Percentiles rank a stretch among this genome's conserved stretches.
phyloP scores from a whole-genome alignment of 2,113 vertebrate genomes.

The Platycercus adscitus region DNA sequence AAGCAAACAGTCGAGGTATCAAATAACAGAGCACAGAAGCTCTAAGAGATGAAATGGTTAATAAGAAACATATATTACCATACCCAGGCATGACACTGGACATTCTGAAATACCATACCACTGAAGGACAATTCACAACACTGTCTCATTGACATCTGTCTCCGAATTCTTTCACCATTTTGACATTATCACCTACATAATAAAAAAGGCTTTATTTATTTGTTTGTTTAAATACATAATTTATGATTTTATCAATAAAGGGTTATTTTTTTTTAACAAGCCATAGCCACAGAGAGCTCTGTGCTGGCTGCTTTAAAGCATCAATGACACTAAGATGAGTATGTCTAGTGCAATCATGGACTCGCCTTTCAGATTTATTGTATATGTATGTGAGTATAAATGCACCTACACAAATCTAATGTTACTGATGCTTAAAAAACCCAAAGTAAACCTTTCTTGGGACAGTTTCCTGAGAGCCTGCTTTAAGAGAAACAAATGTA shows the following conservation, averaged over 20 bases:
- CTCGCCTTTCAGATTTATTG: neutral
- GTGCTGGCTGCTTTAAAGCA: conserved; percentile 7
- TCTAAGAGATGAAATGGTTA: conserved; percentile 23
- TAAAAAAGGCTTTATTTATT: neutral
- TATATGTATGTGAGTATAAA: neutral
- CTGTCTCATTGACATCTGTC: neutral
- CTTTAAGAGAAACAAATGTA: neutral
- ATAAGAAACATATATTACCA: conserved; percentile 42
- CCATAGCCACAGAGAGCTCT: neutral
- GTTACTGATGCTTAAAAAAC: neutral
- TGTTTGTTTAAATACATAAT: conserved; percentile 31
- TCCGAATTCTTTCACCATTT: conserved; percentile 38
- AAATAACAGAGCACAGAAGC: conserved; percentile 16
- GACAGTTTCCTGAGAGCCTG: neutral
- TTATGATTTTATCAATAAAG: conserved; percentile 58
- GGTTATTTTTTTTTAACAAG: neutral
- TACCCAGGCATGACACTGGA: neutral
- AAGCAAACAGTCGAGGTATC: conserved; percentile 42
- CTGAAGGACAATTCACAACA: neutral
- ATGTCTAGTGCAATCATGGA: neutral
- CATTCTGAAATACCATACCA: neutral
- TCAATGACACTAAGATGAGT: neutral
- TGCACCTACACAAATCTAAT: neutral
- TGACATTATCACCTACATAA: conserved; percentile 7
- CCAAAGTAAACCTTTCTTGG: neutral